phyloP scores from a whole-genome alignment of 2,888 invertebrate species.

The Morpho achilles region DNA sequence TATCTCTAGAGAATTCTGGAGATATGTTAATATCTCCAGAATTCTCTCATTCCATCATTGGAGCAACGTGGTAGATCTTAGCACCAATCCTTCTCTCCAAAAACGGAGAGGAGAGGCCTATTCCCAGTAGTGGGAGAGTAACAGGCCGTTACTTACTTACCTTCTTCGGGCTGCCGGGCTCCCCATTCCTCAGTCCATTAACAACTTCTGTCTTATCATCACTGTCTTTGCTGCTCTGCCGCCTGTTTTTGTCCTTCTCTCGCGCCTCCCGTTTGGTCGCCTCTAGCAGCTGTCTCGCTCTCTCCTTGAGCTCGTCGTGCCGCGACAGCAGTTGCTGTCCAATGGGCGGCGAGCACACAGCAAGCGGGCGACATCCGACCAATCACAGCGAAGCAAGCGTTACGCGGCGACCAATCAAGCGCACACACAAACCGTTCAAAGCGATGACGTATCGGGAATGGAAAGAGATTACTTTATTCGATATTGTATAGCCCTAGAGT shows the following conservation, averaged over 20 bases:
- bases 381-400: constrained; percentile 17
- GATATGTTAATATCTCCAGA: too few species aligned
- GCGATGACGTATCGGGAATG: constrained; percentile 51
- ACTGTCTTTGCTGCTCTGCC: constrained; percentile 55
- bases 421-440: constrained; percentile 47
- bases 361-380: constrained; percentile 14
- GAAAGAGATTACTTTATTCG: constrained; percentile 29
- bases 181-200: constrained; percentile 62
- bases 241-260: constrained; percentile 57
- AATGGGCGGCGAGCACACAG: constrained; percentile 34
- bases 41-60: too few species aligned
- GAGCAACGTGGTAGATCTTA: too few species aligned
- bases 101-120: too few species aligned
- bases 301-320: constrained; percentile 90
- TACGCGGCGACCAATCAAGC: constrained; percentile 15
- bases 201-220: constrained; percentile 83
- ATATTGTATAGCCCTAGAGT: neutral
- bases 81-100: too few species aligned
- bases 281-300: constrained; percentile 90
- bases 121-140: too few species aligned
- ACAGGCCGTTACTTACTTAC: constrained; percentile 33
- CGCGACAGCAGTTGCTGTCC: constrained; percentile 85
- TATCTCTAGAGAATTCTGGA: too few species aligned
- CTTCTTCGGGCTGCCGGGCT: constrained; percentile 58
- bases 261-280: constrained; percentile 85